Evolutionary conservation across 2,797 vertebrate genomes (phyloP).

Genomic region (Erpetoichthys calabaricus): DNA sequence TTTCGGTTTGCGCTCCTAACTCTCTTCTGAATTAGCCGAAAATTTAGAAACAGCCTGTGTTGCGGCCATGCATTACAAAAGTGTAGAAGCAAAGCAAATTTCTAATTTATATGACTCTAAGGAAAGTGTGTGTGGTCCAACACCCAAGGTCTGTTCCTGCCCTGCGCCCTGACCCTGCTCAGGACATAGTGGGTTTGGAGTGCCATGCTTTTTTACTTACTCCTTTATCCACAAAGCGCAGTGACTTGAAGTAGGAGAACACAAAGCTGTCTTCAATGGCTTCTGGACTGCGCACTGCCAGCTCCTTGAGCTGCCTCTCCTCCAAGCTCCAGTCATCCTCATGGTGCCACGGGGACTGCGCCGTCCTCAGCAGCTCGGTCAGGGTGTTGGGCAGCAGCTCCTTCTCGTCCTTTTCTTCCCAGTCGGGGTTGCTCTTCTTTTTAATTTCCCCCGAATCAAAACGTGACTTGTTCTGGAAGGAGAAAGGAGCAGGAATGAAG

Average conservation of each 20-base stretch:
- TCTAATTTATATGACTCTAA: no score
- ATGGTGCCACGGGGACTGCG: conserved; percentile 53
- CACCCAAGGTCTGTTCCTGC: background rate
- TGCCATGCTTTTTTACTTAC: conserved; percentile 35
- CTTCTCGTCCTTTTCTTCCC: conserved; percentile 5
- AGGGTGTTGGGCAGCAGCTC: conserved; percentile 38
- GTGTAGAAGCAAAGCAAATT: no score
- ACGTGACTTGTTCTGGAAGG: conserved; percentile 33
- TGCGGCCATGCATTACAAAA: no score
- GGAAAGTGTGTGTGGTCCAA: background rate
- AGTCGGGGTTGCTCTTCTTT: background rate
- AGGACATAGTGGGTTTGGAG: no score
- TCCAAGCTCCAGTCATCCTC: conserved; percentile 33
- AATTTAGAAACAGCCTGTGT: no score
- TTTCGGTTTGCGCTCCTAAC: no score
- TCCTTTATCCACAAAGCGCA: conserved; percentile 46
- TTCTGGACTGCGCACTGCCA: conserved; percentile 34
- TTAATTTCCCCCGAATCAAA: conserved; percentile 6
- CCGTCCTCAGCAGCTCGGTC: conserved; percentile 43
- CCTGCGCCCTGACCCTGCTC: no score
- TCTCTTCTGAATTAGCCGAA: no score
- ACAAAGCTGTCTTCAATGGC: conserved; percentile 23
- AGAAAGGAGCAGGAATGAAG: background rate
- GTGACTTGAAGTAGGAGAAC: conserved; percentile 37
- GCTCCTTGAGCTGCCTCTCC: conserved; percentile 37